Percentiles rank a stretch among this genome's conserved stretches.
Conservation (phyloP, 2,113 vertebrate species). For the Platysternon megacephalum region DNA sequence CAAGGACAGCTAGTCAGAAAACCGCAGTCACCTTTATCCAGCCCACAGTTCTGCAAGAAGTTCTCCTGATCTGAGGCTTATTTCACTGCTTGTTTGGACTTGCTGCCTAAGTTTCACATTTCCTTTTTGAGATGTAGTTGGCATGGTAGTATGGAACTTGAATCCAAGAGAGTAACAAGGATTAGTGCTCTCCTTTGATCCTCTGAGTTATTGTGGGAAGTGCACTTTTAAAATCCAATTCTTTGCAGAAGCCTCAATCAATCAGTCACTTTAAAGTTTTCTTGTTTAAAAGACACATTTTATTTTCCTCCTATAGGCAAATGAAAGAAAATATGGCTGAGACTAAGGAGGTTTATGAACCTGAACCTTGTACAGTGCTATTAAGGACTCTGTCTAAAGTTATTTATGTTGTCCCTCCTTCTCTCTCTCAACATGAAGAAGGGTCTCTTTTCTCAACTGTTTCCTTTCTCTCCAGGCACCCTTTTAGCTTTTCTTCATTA, state of each 20-base stretch:
- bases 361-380: not conserved
- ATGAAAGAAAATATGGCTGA: not conserved
- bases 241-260: not conserved
- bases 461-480: not conserved
- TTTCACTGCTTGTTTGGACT: not conserved
- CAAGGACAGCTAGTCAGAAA: not conserved
- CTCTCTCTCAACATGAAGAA: not conserved
- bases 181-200: constrained; percentile 3
- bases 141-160: not conserved
- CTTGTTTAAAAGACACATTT: not conserved
- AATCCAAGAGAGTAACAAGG: not conserved
- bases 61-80: not conserved
- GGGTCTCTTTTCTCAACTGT: not conserved
- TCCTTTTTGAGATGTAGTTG: not conserved
- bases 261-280: constrained; percentile 10
- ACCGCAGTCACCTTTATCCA: not conserved
- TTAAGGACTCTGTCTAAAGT: not conserved
- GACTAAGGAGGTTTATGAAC: not conserved
- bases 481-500: not conserved
- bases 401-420: not conserved
- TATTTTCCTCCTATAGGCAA: constrained; percentile 2
- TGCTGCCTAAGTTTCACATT: not conserved
- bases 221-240: not conserved
- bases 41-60: not conserved
- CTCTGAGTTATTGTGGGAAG: not conserved